These are phyloP conservation scores for Tapirus terrestris DNA, from an alignment of 2,113 vertebrate genomes.

Conservation along the genomic window DNA sequence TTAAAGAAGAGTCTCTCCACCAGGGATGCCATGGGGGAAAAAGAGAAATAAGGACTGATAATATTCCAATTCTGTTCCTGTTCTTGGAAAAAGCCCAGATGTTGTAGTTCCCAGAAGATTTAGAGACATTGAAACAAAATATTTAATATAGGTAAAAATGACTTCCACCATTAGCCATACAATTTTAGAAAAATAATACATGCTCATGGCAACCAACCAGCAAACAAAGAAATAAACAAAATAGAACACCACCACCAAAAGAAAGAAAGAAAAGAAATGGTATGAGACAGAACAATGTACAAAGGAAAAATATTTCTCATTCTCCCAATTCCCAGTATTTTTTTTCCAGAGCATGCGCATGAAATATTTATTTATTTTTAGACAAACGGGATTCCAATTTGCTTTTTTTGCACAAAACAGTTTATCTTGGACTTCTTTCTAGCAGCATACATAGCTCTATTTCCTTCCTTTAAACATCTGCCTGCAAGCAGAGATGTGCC, in stretches of 20 bases:
- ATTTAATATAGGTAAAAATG: background rate
- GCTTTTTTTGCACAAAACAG: background rate
- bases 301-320: background rate
- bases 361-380: conserved; percentile 53
- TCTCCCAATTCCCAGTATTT: background rate
- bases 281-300: background rate
- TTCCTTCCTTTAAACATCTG: background rate
- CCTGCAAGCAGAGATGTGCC: background rate
- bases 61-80: background rate
- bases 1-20: background rate
- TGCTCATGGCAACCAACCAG: background rate
- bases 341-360: background rate
- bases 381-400: background rate
- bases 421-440: conserved; percentile 14
- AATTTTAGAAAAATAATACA: conserved; percentile 10
- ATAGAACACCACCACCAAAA: background rate
- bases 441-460: background rate
- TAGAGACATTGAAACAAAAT: background rate
- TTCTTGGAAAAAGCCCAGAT: background rate
- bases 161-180: background rate
- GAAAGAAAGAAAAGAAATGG: background rate
- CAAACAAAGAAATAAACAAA: background rate
- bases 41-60: background rate
- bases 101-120: background rate
- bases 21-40: background rate